These are phyloP conservation scores for Mus musculus DNA, from an alignment of 2,113 vertebrate species.

Conservation along the genomic window GRCm39 chr10:17006001-17006500, in stretches of 20 bases:
- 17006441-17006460: not conserved
- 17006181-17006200: not conserved
- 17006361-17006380: not conserved
- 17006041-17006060: not conserved
- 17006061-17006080: not conserved
- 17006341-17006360: not conserved
- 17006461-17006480: not conserved
- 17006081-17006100: not conserved
- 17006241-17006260: not conserved
- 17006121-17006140: not conserved
- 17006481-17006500: not conserved
- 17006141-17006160: not conserved
- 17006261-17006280: not conserved
- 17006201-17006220: not conserved
- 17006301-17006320: not conserved
- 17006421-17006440: not conserved
- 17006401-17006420: slow-evolving; percentile 20
- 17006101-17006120: not conserved
- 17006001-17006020: not conserved
- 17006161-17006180: not conserved
- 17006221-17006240: too few relatives aligned
- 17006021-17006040: not conserved
- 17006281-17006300: not conserved
- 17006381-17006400: slow-evolving; percentile 18
- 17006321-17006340: not conserved